phyloP scores from a whole-genome alignment of 1,140 invertebrate genomes.

The Palaemon carinicauda region DNA sequence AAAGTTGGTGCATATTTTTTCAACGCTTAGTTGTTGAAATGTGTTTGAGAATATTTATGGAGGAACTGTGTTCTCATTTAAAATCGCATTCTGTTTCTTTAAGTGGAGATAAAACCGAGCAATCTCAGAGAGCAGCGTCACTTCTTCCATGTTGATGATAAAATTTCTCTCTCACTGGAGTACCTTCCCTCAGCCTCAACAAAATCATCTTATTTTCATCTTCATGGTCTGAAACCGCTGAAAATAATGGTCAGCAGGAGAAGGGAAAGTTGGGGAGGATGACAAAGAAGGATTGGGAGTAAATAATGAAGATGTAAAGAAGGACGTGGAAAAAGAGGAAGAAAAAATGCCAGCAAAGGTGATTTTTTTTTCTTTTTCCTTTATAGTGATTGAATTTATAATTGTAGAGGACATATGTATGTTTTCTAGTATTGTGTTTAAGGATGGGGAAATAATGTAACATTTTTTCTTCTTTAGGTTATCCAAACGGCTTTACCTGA shows the following conservation, averaged over 20 bases:
- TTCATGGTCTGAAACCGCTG: slow-evolving; percentile 29
- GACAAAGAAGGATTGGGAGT: neutral
- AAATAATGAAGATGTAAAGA: neutral
- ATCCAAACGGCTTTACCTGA: slow-evolving; percentile 63
- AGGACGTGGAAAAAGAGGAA: slow-evolving; percentile 5
- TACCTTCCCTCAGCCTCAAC: slow-evolving; percentile 71
- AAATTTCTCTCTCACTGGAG: slow-evolving; percentile 88
- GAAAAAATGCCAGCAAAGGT: neutral
- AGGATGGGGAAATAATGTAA: neutral
- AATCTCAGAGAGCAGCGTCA: slow-evolving; percentile 61
- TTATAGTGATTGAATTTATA: neutral
- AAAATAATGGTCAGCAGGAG: slow-evolving; percentile 47
- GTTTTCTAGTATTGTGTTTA: too few relatives aligned
- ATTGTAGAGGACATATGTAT: neutral
- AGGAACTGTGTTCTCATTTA: too few relatives aligned
- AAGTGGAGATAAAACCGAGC: slow-evolving; percentile 62
- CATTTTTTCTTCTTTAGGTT: slow-evolving; percentile 16
- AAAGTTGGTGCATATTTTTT: too few relatives aligned
- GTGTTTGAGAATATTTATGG: too few relatives aligned
- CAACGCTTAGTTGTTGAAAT: too few relatives aligned
- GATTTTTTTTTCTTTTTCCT: neutral
- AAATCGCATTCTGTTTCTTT: too few relatives aligned
- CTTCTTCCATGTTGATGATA: slow-evolving; percentile 87
- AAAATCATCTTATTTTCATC: slow-evolving; percentile 5
- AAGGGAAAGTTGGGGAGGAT: slow-evolving; percentile 1